Evolutionary conservation across 2,888 invertebrate species (phyloP).

Genomic region (Eupsilia transversa): DNA sequence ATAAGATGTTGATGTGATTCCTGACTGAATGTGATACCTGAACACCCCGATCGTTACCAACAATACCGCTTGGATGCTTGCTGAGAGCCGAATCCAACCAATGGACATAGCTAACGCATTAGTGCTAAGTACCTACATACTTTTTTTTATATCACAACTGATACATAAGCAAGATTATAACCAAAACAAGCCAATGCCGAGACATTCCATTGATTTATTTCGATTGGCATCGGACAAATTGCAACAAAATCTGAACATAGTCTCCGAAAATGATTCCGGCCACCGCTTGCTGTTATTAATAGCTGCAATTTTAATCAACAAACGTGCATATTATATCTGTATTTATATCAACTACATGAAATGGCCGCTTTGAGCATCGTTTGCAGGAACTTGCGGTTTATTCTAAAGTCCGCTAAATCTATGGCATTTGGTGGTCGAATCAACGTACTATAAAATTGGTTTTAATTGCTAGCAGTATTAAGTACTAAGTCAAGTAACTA

Average conservation of each 20-base stretch:
- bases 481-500: not conserved
- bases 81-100: not conserved
- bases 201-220: conserved; percentile 4
- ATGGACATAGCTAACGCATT: not conserved
- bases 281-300: conserved; percentile 65
- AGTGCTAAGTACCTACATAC: too few relatives aligned
- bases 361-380: conserved; percentile 3
- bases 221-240: conserved; percentile 20
- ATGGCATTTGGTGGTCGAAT: not conserved
- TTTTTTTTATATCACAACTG: not conserved
- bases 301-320: conserved; percentile 61
- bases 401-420: not conserved
- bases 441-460: not conserved
- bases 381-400: not conserved
- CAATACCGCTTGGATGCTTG: not conserved
- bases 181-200: not conserved
- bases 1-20: not conserved
- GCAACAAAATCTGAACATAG: conserved; percentile 29
- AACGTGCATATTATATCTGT: conserved; percentile 58
- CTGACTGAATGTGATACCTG: not conserved
- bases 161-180: not conserved
- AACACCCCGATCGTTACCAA: not conserved
- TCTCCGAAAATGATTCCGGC: conserved; percentile 63
- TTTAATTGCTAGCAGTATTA: not conserved
- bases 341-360: conserved; percentile 23